Evolutionary conservation across 2,113 vertebrate genomes (phyloP).

Genomic region (Rhizomys pruinosus): DNA sequence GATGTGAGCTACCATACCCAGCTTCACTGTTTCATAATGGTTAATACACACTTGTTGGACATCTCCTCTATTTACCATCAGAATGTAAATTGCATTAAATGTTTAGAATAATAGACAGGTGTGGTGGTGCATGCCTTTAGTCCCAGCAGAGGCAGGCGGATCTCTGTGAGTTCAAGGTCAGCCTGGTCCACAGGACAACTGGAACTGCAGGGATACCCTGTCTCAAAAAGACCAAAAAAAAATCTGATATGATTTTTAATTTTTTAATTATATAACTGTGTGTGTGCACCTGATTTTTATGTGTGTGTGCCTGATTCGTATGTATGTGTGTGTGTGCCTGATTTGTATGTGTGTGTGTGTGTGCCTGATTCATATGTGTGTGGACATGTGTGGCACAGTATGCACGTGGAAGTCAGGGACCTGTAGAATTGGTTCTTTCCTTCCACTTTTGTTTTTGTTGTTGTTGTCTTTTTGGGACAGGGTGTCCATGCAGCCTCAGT

Average conservation of each 20-base stretch:
- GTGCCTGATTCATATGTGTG: not conserved
- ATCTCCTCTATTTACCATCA: not conserved
- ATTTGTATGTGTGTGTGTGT: too few species aligned
- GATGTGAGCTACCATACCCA: not conserved
- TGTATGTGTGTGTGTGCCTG: not conserved
- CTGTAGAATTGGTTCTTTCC: too few species aligned
- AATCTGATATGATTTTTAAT: not conserved
- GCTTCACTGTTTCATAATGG: not conserved
- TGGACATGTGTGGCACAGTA: too few species aligned
- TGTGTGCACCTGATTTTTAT: too few species aligned
- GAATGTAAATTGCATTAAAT: conserved; percentile 30
- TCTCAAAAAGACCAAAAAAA: not conserved
- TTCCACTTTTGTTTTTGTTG: not conserved
- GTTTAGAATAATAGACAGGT: not conserved
- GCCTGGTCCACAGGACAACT: too few species aligned
- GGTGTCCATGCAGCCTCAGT: not conserved
- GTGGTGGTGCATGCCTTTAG: not conserved
- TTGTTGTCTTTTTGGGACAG: not conserved
- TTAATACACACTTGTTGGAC: conserved; percentile 9
- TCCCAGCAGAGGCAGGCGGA: not conserved
- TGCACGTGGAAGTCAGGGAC: too few species aligned
- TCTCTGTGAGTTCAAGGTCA: too few species aligned
- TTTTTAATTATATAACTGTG: not conserved
- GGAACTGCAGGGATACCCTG: not conserved
- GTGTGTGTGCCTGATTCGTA: not conserved